Conservation (phyloP, 2,888 invertebrate species). For the Stenichneumon culpator region DNA sequence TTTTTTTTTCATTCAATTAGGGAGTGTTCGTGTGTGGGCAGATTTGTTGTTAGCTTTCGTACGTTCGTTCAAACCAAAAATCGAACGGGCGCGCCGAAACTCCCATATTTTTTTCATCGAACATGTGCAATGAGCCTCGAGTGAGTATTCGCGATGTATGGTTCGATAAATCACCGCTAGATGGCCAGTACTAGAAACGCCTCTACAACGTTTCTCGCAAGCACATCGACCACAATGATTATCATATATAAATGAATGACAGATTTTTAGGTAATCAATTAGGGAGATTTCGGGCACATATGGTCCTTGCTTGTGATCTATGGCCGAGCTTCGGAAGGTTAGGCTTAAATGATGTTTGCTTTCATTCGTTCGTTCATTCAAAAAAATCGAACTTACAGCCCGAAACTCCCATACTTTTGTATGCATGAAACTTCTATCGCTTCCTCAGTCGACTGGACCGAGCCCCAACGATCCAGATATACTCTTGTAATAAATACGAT, state of each 20-base stretch:
- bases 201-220: background rate
- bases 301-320: background rate
- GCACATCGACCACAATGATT: background rate
- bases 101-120: no score
- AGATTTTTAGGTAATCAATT: background rate
- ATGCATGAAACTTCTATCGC: background rate
- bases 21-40: background rate
- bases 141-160: background rate
- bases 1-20: background rate
- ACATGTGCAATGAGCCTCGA: no score
- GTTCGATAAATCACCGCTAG: background rate
- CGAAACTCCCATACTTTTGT: constrained; percentile 15
- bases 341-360: constrained; percentile 2
- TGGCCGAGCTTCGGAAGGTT: background rate
- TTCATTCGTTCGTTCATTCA: background rate
- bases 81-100: background rate
- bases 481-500: background rate
- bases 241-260: background rate
- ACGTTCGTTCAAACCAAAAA: constrained; percentile 7
- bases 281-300: background rate
- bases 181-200: background rate
- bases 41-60: background rate
- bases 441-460: background rate
- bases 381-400: constrained; percentile 1
- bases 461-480: no score